Conservation (phyloP, 2,797 vertebrate species). For the Lutjanus argentimaculatus region DNA sequence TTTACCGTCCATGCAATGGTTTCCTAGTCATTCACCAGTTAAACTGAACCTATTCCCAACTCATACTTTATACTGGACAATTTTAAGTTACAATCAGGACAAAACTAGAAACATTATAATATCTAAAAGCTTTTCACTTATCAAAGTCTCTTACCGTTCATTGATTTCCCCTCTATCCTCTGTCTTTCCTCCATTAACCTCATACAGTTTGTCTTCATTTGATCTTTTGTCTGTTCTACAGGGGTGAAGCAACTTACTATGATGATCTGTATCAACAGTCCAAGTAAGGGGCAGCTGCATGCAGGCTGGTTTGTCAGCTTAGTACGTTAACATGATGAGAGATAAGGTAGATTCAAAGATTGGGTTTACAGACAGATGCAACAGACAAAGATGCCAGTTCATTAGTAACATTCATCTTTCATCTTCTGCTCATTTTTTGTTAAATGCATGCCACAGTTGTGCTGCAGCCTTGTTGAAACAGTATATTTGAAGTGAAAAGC, state of each 20-base stretch:
- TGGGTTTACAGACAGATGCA: constrained; percentile 29
- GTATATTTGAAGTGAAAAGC: constrained; percentile 27
- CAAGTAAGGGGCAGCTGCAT: constrained; percentile 86
- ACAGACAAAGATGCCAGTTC: constrained; percentile 23
- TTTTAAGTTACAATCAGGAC: neutral
- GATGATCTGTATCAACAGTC: constrained; percentile 79
- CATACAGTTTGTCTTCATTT: constrained; percentile 24
- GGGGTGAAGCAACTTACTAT: constrained; percentile 81
- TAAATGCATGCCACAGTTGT: constrained; percentile 49
- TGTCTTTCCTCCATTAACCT: constrained; percentile 23
- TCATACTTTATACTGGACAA: neutral
- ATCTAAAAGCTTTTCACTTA: neutral
- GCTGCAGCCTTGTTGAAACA: constrained; percentile 9
- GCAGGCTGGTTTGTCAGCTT: constrained; percentile 52
- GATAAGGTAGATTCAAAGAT: constrained; percentile 20
- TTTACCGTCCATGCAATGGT: neutral
- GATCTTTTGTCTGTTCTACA: constrained; percentile 72
- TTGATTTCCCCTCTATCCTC: neutral
- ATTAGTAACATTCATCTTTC: constrained; percentile 42
- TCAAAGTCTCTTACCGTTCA: neutral
- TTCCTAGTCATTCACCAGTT: neutral
- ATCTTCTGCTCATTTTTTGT: constrained; percentile 34
- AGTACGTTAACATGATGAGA: constrained; percentile 16
- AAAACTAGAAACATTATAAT: neutral
- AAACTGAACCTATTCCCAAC: neutral